Evolutionary conservation across 2,113 vertebrate genomes (phyloP), one percentile per base, ranked within the genome.

Genomic region (Scopus umbretta): DNA sequence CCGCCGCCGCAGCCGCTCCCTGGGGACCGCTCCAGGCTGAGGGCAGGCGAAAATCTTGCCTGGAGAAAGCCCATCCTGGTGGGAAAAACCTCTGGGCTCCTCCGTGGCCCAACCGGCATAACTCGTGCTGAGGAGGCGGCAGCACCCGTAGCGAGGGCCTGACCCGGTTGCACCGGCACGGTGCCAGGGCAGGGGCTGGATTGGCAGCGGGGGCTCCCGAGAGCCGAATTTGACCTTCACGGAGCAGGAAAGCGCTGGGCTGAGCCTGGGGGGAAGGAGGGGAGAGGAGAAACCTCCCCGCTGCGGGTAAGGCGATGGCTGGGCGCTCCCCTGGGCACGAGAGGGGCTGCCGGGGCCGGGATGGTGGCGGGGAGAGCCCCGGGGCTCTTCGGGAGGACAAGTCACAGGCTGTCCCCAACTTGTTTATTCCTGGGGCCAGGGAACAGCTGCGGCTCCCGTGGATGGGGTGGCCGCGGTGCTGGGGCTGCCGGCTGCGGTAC

Each of bases 401-500:
- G 96, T 96, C 95, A 90, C 87, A 91, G 96, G 56, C 80, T 97
- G 97, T 97, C 58, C 97, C 97, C 56, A 10, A 7, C 85, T 91
- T 96, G 95, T 94, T 97, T 96, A 95, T 97, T 96, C 79, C 52
- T 90, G 90, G 94, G 94, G 83, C 40, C 5, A 49, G 78, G 92
- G 95, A 95, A 96, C 97, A 98, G 97, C 97, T 98, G 90, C 70
- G 63, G 95, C 67, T 84, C 88, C 91, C 49, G 5, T 74, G 87
- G 80, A 47, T 4, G 63, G 85, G 68, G 68, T 1, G 32, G 70
- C 79, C 22, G 3, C 2, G 11, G 75, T 4, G 29, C 87, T 9
- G 47, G 76, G 59, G 75, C 36, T 90, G 67, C 66, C 13, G 18
- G 26, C 49, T 19, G 8, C 11, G 72, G 67, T 62, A 43, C 11